phyloP scores from a whole-genome alignment of 2,113 vertebrate species.

The Oreotrochilus melanogaster region DNA sequence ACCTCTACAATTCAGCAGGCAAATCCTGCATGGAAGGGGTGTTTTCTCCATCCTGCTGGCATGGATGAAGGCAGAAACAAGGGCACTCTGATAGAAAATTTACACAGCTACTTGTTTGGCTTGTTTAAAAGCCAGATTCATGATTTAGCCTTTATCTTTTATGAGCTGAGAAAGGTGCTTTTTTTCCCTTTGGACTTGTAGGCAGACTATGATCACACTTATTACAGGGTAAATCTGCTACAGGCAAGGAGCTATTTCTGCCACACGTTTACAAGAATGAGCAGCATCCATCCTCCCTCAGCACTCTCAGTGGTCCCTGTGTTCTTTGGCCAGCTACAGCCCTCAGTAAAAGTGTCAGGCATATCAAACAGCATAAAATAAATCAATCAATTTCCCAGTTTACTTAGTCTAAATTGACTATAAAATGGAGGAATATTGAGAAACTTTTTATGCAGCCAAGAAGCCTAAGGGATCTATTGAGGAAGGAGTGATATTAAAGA shows the following conservation, averaged over 20 bases:
- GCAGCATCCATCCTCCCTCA: background rate
- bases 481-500: background rate
- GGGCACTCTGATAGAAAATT: background rate
- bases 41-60: background rate
- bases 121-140: background rate
- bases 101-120: background rate
- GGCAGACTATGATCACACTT: slow-evolving; percentile 13
- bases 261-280: background rate
- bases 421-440: background rate
- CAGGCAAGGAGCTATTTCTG: background rate
- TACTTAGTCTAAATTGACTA: background rate
- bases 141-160: slow-evolving; percentile 6
- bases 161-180: background rate
- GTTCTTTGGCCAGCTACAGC: background rate
- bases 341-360: background rate
- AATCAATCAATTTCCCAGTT: slow-evolving; percentile 6
- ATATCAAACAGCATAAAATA: slow-evolving; percentile 6
- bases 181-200: background rate
- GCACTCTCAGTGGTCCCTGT: background rate
- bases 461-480: background rate
- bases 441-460: background rate
- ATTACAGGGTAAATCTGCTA: background rate
- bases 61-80: background rate
- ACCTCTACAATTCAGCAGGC: background rate
- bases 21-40: background rate